Evolutionary conservation across 1,140 invertebrate genomes (phyloP), one percentile per base, ranked within the genome.

Genomic region (Eurosta solidaginis): DNA sequence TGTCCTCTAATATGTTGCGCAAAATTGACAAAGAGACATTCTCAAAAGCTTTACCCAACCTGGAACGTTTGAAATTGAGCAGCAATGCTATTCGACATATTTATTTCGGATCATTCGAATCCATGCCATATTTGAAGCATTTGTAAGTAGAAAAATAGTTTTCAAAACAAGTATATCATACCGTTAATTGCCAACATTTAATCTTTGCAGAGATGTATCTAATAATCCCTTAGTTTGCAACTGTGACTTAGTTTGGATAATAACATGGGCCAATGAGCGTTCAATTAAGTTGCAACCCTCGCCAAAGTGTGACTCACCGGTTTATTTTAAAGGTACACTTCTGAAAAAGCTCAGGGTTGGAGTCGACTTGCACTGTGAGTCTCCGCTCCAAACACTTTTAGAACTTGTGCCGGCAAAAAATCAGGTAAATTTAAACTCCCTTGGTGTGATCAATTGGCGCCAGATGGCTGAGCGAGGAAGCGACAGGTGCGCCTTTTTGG

Each of bases 151-250:
- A 7, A 45, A 2, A n/a, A 14, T 7, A 63, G 45, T 6, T 36
- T 29, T n/a, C n/a, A n/a, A n/a, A n/a, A n/a, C 29, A 75, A 25
- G 22, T 3, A 25, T 25, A 74, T 0, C 36, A 14, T 74, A 14
- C 36, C 14, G 5, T 4, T n/a, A 44, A 44, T 22, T 77, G 29
- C 25, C 44, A 45, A 50, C 14, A 14, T 78, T 52, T 45, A 33
- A 44, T n/a, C 3, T 77, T 68, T 87, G 22, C 25, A 95, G 94
- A 52, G 93, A 95, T 82, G 89, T 95, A 80, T 93, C 93, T 33
- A 91, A 90, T 63, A 95, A 96, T 88, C 94, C 93, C 3, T 89
- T 96, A 83, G 91, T 92, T 74, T 97, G 96, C 86, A 93, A 96
- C 83, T 96, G 95, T 84, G 91, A 94, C 47, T 84, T 96, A 1